phyloP scores from a whole-genome alignment of 2,113 vertebrate genomes.

The Ardeotis arabs region DNA sequence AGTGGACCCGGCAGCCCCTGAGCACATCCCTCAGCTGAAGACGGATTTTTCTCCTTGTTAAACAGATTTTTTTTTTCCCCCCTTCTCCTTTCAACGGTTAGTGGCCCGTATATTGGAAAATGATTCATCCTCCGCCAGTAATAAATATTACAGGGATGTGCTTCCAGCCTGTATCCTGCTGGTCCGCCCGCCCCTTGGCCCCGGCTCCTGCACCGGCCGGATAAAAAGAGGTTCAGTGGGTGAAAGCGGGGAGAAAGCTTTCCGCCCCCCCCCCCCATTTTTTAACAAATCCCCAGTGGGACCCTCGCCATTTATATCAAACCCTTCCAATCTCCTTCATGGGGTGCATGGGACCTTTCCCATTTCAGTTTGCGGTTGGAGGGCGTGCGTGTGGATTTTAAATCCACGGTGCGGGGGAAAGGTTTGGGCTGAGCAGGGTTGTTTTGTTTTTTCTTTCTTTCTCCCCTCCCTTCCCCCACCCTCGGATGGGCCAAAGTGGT shows the following conservation, averaged over 20 bases:
- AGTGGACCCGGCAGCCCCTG: conserved; percentile 2
- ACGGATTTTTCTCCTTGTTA: conserved; percentile 17
- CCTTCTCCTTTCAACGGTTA: background rate
- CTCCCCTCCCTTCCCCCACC: background rate
- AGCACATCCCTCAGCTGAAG: conserved; percentile 46
- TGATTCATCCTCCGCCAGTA: conserved; percentile 62
- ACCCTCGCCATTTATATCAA: rapidly evolving
- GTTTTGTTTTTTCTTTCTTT: no score
- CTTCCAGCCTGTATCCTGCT: conserved; percentile 54
- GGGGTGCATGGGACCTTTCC: background rate
- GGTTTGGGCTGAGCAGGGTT: background rate
- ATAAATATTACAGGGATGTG: conserved; percentile 54
- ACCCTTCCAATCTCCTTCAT: background rate
- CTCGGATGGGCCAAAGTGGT: background rate
- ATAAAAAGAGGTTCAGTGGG: background rate
- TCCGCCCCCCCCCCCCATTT: background rate
- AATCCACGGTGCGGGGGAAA: background rate
- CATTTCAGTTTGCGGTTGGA: background rate
- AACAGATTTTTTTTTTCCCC: background rate
- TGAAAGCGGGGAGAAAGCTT: background rate
- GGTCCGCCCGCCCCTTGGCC: background rate
- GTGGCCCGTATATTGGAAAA: conserved; percentile 34
- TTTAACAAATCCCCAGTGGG: background rate
- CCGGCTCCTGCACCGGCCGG: background rate
- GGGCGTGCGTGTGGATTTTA: rapidly evolving